phyloP scores from a whole-genome alignment of 2,113 vertebrate species.

The Oncorhynchus keta region DNA sequence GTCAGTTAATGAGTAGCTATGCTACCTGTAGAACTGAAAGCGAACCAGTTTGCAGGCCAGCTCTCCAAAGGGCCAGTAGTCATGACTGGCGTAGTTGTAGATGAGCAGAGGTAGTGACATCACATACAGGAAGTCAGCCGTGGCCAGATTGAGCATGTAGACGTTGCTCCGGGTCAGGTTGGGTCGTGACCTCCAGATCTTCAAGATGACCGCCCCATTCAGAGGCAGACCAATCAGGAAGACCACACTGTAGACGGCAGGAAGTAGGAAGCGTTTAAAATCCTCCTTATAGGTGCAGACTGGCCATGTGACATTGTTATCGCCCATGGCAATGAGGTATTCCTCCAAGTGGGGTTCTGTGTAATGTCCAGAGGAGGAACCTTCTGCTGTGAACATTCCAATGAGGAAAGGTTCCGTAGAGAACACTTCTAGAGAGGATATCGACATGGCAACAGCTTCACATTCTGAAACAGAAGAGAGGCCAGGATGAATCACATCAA shows the following conservation, averaged over 20 bases:
- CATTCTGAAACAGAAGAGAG: slow-evolving; percentile 49
- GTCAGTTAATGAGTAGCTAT: background rate
- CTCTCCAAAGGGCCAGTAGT: slow-evolving; percentile 97
- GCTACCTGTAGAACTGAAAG: slow-evolving; percentile 89
- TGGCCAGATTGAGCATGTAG: slow-evolving; percentile 92
- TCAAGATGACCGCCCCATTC: slow-evolving; percentile 83
- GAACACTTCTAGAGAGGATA: slow-evolving; percentile 19
- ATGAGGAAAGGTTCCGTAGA: slow-evolving; percentile 16
- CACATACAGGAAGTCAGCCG: slow-evolving; percentile 89
- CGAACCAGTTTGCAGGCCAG: slow-evolving; percentile 85
- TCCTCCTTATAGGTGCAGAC: slow-evolving; percentile 86
- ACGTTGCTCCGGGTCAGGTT: slow-evolving; percentile 80
- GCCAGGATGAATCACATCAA: background rate
- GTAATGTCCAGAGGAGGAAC: slow-evolving; percentile 22
- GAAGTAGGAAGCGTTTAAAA: slow-evolving; percentile 89
- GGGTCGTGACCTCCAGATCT: slow-evolving; percentile 79
- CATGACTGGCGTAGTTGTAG: slow-evolving; percentile 90
- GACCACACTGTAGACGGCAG: slow-evolving; percentile 84
- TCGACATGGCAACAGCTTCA: slow-evolving; percentile 47
- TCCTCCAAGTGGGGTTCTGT: background rate
- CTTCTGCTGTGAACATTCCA: slow-evolving; percentile 11
- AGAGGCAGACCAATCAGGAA: slow-evolving; percentile 83
- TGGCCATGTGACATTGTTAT: slow-evolving; percentile 28
- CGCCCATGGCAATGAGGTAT: slow-evolving; percentile 5
- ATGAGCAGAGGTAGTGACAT: slow-evolving; percentile 92